Evolutionary conservation across 1,140 invertebrate species (phyloP).

Genomic region (Dreissena polymorpha): DNA sequence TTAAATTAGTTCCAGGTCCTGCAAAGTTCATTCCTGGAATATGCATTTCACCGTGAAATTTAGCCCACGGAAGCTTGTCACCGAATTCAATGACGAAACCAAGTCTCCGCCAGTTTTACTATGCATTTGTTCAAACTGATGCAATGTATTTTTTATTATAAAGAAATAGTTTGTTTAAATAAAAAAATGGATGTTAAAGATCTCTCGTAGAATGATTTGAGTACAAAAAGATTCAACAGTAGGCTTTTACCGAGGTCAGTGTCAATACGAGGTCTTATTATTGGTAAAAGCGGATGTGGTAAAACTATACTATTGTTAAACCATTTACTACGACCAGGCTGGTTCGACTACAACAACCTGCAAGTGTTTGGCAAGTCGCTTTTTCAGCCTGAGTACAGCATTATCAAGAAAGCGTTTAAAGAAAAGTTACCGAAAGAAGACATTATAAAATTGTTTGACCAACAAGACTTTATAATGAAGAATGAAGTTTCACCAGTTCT

Average conservation of each 20-base stretch:
- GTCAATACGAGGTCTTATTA: constrained; percentile 3
- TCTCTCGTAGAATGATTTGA: background rate
- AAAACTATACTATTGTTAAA: background rate
- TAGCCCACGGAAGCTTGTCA: background rate
- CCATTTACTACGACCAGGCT: background rate
- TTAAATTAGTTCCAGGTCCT: background rate
- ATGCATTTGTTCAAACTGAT: background rate
- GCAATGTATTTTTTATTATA: background rate
- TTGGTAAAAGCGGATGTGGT: background rate
- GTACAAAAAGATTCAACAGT: background rate
- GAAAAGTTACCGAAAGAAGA: no score
- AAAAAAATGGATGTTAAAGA: background rate
- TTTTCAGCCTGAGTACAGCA: constrained; percentile 2
- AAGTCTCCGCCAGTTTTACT: background rate
- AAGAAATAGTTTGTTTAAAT: background rate
- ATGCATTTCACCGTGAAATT: background rate
- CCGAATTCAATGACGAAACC: background rate
- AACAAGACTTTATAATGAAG: no score
- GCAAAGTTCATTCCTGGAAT: background rate
- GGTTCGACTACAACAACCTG: background rate
- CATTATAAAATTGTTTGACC: no score
- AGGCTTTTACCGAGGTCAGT: background rate
- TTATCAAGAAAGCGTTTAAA: no score
- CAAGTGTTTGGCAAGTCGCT: background rate
- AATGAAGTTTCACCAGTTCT: no score